phyloP scores from a whole-genome alignment of 2,113 vertebrate species.

The Mungos mungo region DNA sequence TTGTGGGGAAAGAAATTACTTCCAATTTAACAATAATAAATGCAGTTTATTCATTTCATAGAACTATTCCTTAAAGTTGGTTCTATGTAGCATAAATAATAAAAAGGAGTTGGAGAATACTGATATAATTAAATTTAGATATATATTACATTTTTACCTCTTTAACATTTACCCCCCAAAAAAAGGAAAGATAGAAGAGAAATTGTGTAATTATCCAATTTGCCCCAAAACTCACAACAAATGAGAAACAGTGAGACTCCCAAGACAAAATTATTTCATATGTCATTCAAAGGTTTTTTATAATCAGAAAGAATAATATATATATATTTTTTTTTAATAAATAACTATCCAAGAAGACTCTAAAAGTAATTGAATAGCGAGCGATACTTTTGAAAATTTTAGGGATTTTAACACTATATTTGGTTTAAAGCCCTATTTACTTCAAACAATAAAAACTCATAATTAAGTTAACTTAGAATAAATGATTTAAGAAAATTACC shows the following conservation, averaged over 20 bases:
- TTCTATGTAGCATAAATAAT: not conserved
- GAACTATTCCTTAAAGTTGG: not conserved
- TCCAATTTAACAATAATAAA: not conserved
- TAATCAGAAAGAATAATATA: not conserved
- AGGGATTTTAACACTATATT: not conserved
- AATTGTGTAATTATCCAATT: not conserved
- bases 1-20: not conserved
- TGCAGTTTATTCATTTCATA: not conserved
- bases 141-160: not conserved
- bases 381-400: not conserved
- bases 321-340: not conserved
- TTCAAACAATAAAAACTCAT: not conserved
- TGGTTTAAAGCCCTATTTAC: not conserved
- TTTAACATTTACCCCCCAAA: not conserved
- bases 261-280: not conserved
- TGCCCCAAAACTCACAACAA: not conserved
- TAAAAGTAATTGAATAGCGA: not conserved
- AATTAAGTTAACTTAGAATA: conserved; percentile 43
- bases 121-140: not conserved
- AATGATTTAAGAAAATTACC: conserved; percentile 86
- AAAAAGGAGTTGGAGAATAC: not conserved
- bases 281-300: not conserved
- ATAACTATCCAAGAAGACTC: not conserved
- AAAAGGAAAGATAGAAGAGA: not conserved
- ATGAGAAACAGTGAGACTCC: not conserved